Conservation (phyloP, 2,888 invertebrate genomes). For the Lobophora halterata region DNA sequence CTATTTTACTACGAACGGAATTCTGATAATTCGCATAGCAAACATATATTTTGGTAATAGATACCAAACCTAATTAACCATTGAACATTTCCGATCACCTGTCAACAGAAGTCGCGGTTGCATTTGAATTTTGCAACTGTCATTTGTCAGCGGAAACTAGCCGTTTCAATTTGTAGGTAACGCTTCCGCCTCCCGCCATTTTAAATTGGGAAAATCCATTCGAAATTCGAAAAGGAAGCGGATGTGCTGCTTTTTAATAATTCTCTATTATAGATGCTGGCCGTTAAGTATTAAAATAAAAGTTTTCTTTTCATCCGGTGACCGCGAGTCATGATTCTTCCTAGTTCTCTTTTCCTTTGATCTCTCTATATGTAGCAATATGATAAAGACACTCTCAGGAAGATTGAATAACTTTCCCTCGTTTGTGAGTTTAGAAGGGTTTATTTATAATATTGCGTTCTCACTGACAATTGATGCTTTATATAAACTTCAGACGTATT, state of each 20-base stretch:
- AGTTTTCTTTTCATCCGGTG: conserved; percentile 64
- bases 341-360: conserved; percentile 55
- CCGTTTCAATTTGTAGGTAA: conserved; percentile 59
- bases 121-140: conserved; percentile 38
- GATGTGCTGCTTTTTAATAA: conserved; percentile 73
- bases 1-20: too few relatives aligned
- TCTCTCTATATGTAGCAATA: conserved; percentile 46
- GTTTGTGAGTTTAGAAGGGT: too few relatives aligned
- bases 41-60: too few relatives aligned
- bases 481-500: too few relatives aligned
- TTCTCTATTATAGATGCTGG: conserved; percentile 65
- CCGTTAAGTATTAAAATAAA: conserved; percentile 65
- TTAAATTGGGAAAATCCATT: conserved; percentile 49
- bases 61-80: conserved; percentile 1
- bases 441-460: too few relatives aligned
- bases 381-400: conserved; percentile 26
- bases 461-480: too few relatives aligned
- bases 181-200: conserved; percentile 48
- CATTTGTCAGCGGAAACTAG: conserved; percentile 63
- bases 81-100: conserved; percentile 23
- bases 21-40: too few relatives aligned
- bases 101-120: conserved; percentile 18
- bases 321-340: conserved; percentile 43
- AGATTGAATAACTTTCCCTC: conserved; percentile 19
- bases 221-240: conserved; percentile 66